A percentile compares a stretch with the other conserved stretches of the same genome.
Conservation (phyloP, 2,113 vertebrate genomes). For the Tupaia tana region DNA sequence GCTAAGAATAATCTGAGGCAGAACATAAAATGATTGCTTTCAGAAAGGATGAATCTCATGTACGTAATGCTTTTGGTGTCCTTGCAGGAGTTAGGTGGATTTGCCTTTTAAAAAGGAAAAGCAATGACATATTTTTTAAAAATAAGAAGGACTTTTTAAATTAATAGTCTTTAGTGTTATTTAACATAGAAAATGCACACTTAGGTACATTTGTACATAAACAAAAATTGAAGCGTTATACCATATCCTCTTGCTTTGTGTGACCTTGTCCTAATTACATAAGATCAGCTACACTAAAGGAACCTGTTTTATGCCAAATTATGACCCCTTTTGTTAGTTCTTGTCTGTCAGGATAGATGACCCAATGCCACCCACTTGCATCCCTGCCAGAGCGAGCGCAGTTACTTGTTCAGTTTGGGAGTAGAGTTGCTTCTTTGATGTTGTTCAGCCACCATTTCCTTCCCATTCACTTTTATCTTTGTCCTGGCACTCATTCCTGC, state of each 20-base stretch:
- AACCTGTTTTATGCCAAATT: slow-evolving; percentile 71
- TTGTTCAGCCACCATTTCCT: slow-evolving; percentile 88
- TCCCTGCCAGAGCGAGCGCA: slow-evolving; percentile 77
- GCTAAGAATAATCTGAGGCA: not conserved
- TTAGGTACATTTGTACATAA: not conserved
- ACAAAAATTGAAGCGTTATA: slow-evolving; percentile 72
- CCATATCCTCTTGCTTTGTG: slow-evolving; percentile 70
- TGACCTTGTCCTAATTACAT: slow-evolving; percentile 77
- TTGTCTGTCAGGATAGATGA: slow-evolving; percentile 63
- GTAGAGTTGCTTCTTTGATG: slow-evolving; percentile 86
- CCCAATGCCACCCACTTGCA: slow-evolving; percentile 79
- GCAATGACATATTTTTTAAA: not conserved
- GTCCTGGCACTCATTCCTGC: slow-evolving; percentile 88
- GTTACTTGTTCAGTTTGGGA: slow-evolving; percentile 81
- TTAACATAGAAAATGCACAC: not conserved
- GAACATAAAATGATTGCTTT: not conserved
- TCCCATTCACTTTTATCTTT: slow-evolving; percentile 90
- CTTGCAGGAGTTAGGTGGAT: not conserved
- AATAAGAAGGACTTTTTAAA: not conserved
- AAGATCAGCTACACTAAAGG: slow-evolving; percentile 66
- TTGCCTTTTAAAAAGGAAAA: not conserved
- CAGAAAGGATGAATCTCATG: not conserved
- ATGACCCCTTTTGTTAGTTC: slow-evolving; percentile 55
- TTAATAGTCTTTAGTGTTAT: not conserved
- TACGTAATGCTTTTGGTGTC: not conserved